Base-by-base conservation (phyloP, 2,113 vertebrate genomes). In the Erythrocercus mccallii region DNA sequence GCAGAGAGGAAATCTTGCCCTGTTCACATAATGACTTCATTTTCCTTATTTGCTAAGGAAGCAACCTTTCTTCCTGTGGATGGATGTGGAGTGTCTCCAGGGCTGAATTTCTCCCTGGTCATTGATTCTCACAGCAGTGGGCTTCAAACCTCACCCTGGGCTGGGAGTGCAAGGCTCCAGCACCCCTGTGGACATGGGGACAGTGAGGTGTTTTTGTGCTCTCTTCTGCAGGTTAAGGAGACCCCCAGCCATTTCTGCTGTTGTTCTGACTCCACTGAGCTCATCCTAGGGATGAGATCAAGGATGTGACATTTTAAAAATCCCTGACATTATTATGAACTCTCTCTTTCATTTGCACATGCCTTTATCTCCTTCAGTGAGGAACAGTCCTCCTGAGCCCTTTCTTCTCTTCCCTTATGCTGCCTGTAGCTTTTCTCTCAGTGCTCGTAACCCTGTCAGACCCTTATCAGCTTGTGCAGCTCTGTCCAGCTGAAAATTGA, bases 261-360 rank as follows among this genome's bases (percentile, higher is more conserved):
- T 17, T 69, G 11, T 69, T 93, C 51, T 90, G 58, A 38, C 38
- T 48, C 28, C 78, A 72, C 19, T 10, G 35, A 4, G 9, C 38
- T 88, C 16, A 24, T 31, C 35, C 42, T 25, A 15, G 18, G 45
- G 42, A 1, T 66, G 35, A 86, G 15, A 90, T 73, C 71, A 90
- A 80, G 60, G 71, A 81, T 66, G 54, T 66, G 90, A 47, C 45
- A 93, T 88, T 92, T 93, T 40, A 72, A 65, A 94, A 90, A 88
- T 80, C 78, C 37, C 48, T 79, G 87, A 85, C 82, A 42, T 70
- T 70, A 2, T 54, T 53, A 35, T 50, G 68, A 95, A 72, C 70
- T 65, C 17, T 64, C 25, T 66, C 30, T 70, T 87, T 78, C 45
- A 66, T 80, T 58, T 88, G 24, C 35, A 35, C 35, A 57, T 56